Evolutionary conservation across 2,797 vertebrate genomes (phyloP).

Genomic region (Amblyopsis hoosieri): DNA sequence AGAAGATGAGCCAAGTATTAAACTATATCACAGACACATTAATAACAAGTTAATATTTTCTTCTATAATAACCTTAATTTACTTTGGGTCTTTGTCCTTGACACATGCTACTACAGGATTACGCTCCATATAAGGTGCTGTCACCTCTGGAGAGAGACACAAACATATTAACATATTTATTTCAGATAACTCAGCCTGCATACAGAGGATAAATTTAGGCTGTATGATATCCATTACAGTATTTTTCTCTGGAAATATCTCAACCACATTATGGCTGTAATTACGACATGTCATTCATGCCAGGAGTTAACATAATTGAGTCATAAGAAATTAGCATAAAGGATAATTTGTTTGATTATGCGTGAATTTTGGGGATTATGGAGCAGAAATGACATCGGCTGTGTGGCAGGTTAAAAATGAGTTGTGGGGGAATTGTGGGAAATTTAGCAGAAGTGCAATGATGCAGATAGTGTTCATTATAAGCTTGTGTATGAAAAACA

Average conservation of each 20-base stretch:
- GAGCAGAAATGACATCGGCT: slow-evolving; percentile 45
- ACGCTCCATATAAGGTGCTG: too few species aligned
- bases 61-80: too few species aligned
- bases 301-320: slow-evolving; percentile 63
- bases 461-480: slow-evolving; percentile 34
- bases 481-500: slow-evolving; percentile 28
- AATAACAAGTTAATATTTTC: too few species aligned
- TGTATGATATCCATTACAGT: slow-evolving; percentile 53
- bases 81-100: too few species aligned
- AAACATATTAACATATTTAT: slow-evolving; percentile 65
- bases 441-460: slow-evolving; percentile 32
- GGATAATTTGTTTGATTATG: slow-evolving; percentile 72
- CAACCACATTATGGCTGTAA: slow-evolving; percentile 59
- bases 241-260: slow-evolving; percentile 63
- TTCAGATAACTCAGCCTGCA: slow-evolving; percentile 46
- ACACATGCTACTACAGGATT: too few species aligned
- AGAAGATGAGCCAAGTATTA: slow-evolving; percentile 5
- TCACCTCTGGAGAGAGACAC: slow-evolving; percentile 9
- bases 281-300: slow-evolving; percentile 66
- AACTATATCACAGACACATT: too few species aligned
- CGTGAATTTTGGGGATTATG: slow-evolving; percentile 52
- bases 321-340: slow-evolving; percentile 69
- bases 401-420: slow-evolving; percentile 58
- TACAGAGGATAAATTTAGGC: slow-evolving; percentile 36
- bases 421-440: slow-evolving; percentile 44